Evolutionary conservation across 2,113 vertebrate genomes (phyloP), one percentile per base, ranked within the genome.

Genomic region (Notarius quadriscutis): DNA sequence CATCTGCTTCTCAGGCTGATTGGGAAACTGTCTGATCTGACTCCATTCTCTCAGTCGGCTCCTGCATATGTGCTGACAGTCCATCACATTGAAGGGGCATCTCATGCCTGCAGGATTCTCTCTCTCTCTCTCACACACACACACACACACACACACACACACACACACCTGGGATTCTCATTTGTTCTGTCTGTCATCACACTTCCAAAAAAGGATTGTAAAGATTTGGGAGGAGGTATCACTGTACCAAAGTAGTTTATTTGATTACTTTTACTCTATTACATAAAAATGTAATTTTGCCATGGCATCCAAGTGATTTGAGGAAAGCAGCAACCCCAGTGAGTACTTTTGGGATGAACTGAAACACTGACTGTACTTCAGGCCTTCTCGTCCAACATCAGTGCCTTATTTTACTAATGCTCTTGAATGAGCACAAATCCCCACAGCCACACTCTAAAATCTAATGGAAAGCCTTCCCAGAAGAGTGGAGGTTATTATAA

Each of bases 51-150:
- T 57, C 53, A 85, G 71, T 53, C n/a, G 53, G 22, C 41, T 58
- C 34, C 81, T 62, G 65, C 74, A 62, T 79, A 75, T 86, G 74
- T 62, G 74, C 75, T 81, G 57, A 80, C 63, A 87, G 81, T 51
- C 58, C 60, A 75, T 82, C 63, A 81, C 15, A 34, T 84, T 87
- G 84, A 89, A 84, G 57, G 72, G 41, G 57, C 41, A 48, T 60
- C 78, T 58, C 6, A 30, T 58, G 6, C 78, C n/a, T 17, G n/a
- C 78, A 80, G 78, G 17, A 80, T 58, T 41, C 41, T 41, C 41
- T 41, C 41, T 41, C 41, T 41, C 34, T 41, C 41, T 41, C 41
- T 41, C 41, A 0, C 18, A 12, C 8, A 12, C n/a, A 2, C 71
- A 22, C 34, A 41, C 17, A 48, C 30, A 72, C 69, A 48, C 15